Evolutionary conservation across 2,888 invertebrate species (phyloP).

Genomic region (Sarcophaga rosellei): DNA sequence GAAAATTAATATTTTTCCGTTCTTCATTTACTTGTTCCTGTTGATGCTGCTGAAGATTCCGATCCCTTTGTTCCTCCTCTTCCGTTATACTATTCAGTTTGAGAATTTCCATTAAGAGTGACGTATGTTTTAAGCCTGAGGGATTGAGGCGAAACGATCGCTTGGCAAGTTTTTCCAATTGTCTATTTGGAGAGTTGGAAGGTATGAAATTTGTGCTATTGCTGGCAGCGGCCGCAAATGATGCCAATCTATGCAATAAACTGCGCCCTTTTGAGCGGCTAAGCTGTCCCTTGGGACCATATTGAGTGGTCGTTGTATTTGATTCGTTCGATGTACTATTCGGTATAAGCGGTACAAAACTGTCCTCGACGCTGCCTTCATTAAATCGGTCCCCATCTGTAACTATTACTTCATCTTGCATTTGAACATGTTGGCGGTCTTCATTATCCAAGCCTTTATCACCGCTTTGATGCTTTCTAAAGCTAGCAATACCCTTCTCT

Average conservation of each 20-base stretch:
- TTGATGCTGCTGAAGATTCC: background rate
- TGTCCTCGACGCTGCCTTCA: background rate
- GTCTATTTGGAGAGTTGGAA: slow-evolving; percentile 12
- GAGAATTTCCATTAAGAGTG: slow-evolving; percentile 57
- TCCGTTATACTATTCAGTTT: slow-evolving; percentile 27
- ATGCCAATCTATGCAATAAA: slow-evolving; percentile 55
- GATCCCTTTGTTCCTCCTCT: slow-evolving; percentile 31
- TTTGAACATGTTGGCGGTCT: background rate
- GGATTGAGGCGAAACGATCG: slow-evolving; percentile 39
- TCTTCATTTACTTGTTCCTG: background rate
- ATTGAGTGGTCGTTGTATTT: background rate
- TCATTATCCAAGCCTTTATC: background rate
- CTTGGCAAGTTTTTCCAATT: slow-evolving; percentile 48
- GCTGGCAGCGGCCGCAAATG: slow-evolving; percentile 52
- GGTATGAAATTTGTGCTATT: slow-evolving; percentile 28
- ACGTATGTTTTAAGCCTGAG: slow-evolving; percentile 40
- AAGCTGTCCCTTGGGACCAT: slow-evolving; percentile 5
- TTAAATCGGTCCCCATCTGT: background rate
- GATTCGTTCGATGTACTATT: background rate
- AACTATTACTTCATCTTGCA: background rate
- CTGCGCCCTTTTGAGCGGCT: slow-evolving; percentile 44
- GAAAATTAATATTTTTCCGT: background rate
- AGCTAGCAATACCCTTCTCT: slow-evolving; percentile 18
- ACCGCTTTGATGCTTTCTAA: background rate
- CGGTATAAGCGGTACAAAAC: background rate